Evolutionary conservation across 64 coral and sea anemone species (phyloP).

Genomic region (Montipora efflorescens): DNA sequence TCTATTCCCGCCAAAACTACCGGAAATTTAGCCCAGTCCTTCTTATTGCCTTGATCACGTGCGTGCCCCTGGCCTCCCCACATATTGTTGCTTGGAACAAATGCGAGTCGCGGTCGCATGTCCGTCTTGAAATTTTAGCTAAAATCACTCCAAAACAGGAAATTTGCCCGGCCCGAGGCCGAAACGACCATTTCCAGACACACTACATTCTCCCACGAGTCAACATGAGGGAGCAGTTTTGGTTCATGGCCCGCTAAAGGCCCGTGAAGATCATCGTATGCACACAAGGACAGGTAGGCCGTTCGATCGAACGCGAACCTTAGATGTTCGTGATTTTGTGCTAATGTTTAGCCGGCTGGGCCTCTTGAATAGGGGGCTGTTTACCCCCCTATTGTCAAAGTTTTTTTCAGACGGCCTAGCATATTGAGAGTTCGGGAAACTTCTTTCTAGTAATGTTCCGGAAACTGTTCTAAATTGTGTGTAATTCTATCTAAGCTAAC

Average conservation of each 20-base stretch:
- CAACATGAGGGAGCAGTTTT: conserved; percentile 80
- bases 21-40: conserved; percentile 41
- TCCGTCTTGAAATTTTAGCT: conserved; percentile 99
- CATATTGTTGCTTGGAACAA: conserved; percentile 99
- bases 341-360: conserved; percentile 63
- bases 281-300: conserved; percentile 88
- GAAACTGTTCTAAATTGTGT: conserved; percentile 40
- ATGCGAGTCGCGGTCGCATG: conserved; percentile 99
- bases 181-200: conserved; percentile 80
- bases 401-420: conserved; percentile 32
- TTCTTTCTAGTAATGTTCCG: conserved; percentile 45
- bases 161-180: conserved; percentile 86
- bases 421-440: conserved; percentile 41
- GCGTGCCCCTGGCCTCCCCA: conserved; percentile 79
- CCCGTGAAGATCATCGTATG: conserved; percentile 81
- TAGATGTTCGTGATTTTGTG: conserved; percentile 61
- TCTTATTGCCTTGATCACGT: conserved; percentile 67
- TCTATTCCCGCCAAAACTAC: conserved; percentile 43
- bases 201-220: conserved; percentile 70
- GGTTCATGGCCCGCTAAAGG: conserved; percentile 73
- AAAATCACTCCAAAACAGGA: conserved; percentile 99
- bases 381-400: conserved; percentile 74
- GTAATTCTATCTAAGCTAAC: conserved; percentile 74
- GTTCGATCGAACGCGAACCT: conserved; percentile 70
- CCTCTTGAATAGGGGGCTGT: conserved; percentile 66